Percentiles rank a stretch among this genome's conserved stretches.
Conservation (phyloP, 2,113 vertebrate species). For the Pristiophorus japonicus region DNA sequence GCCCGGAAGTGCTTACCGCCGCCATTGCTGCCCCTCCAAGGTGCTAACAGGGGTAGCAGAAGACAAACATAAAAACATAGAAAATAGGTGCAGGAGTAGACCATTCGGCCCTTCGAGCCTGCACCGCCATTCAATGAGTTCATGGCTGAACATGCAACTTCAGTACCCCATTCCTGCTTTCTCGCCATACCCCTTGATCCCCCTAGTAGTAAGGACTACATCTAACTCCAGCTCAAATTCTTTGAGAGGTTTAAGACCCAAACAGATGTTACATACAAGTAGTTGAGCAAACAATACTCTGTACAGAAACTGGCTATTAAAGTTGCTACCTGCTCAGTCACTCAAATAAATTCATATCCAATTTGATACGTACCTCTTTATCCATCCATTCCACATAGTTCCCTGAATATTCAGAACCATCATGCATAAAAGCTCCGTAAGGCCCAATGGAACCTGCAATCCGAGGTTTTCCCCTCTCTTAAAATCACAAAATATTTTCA, state of each 20-base stretch:
- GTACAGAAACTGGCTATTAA: not conserved
- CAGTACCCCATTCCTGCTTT: too few species aligned
- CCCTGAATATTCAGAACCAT: constrained; percentile 68
- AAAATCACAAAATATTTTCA: constrained; percentile 19
- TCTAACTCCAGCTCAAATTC: too few species aligned
- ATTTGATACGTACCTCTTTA: constrained; percentile 52
- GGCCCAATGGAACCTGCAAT: constrained; percentile 67
- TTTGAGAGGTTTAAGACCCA: not conserved
- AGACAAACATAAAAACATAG: too few species aligned
- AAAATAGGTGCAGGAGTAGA: too few species aligned
- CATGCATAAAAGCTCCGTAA: constrained; percentile 62
- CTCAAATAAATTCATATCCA: not conserved
- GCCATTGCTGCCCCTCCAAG: too few species aligned
- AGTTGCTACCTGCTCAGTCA: not conserved
- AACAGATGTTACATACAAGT: not conserved
- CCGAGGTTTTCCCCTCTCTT: constrained; percentile 50
- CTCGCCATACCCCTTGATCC: too few species aligned
- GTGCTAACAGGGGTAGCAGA: too few species aligned
- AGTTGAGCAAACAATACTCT: not conserved
- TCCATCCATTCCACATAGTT: constrained; percentile 58
- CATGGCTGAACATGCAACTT: too few species aligned
- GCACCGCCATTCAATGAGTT: too few species aligned
- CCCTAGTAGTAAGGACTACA: too few species aligned
- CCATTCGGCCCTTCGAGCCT: too few species aligned
- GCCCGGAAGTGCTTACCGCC: too few species aligned